Evolutionary conservation across 2,113 vertebrate genomes (phyloP), one percentile per base, ranked within the genome.

Genomic region (Dasyornis broadbenti): DNA sequence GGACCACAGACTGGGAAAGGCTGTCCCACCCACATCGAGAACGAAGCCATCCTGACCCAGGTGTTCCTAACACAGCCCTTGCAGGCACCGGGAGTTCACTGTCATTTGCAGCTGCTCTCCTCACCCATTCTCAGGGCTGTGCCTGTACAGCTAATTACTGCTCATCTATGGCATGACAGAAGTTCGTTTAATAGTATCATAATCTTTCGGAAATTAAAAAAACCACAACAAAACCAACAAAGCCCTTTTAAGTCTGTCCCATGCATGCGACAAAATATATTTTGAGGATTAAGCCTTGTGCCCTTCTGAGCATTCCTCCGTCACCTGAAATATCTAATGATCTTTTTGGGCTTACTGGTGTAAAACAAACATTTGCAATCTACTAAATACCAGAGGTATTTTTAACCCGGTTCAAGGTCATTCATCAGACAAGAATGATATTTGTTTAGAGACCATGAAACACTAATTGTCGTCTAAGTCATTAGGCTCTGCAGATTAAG

Each of bases 401-500:
- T 86, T 90, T 85, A 92, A 96, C 69, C 13, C 60, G 72, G 21
- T 79, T 91, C 84, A 82, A 94, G 80, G 90, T 91, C 66, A 20
- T 87, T 82, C 60, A 64, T 42, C 60, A 92, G 44, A 86, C 18
- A 64, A 44, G 63, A 86, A 71, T 12, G 11, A 20, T 78, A 56
- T 65, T 86, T 89, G 53, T 86, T 90, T 71, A 89, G 69, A 71
- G 82, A 52, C 35, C 13, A 68, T n/a, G 52, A 57, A 78, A 71
- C 33, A 92, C 66, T 82, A 92, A 94, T 96, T 96, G 95, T 93
- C 53, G 19, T 65, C 82, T 73, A 90, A 95, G 79, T 90, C 96
- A 96, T 95, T 96, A 97, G 88, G 59, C 52, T 86, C 24, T 60
- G 56, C 72, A 89, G 81, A 96, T 96, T 97, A 94, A 95, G 92